Percentiles rank a stretch among this genome's conserved stretches.
These are phyloP conservation scores for Rhineura floridana DNA, from an alignment of 2,113 vertebrate species.

Conservation along the genomic window DNA sequence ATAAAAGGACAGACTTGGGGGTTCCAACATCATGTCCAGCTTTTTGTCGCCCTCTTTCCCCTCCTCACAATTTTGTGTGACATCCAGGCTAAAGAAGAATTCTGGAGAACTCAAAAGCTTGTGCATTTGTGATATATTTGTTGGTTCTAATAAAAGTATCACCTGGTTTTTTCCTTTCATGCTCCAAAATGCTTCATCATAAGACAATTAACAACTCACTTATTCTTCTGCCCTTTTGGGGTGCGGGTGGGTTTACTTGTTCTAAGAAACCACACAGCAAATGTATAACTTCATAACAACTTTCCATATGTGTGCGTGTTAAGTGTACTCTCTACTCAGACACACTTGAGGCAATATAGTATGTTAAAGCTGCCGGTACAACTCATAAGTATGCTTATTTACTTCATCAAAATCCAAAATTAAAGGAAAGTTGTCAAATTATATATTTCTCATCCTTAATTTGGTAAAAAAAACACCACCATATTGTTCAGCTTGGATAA, in stretches of 20 bases:
- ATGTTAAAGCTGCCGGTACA: neutral
- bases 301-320: too few relatives aligned
- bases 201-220: neutral
- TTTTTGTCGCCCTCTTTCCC: neutral
- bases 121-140: neutral
- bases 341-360: neutral
- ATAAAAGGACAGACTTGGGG: neutral
- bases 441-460: neutral
- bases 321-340: neutral
- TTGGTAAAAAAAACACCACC: conserved; percentile 4
- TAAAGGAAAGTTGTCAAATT: neutral
- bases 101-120: neutral
- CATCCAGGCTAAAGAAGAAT: neutral
- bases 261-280: neutral
- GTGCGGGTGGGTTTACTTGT: too few relatives aligned
- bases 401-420: neutral
- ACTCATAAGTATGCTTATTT: neutral
- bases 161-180: neutral
- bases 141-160: neutral
- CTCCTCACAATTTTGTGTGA: neutral
- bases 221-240: neutral
- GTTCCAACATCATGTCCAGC: neutral
- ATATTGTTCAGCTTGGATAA: neutral
- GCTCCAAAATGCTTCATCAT: neutral
- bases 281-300: neutral